Evolutionary conservation across 2,888 invertebrate species (phyloP).

Genomic region (Megalurothrips usitatus): DNA sequence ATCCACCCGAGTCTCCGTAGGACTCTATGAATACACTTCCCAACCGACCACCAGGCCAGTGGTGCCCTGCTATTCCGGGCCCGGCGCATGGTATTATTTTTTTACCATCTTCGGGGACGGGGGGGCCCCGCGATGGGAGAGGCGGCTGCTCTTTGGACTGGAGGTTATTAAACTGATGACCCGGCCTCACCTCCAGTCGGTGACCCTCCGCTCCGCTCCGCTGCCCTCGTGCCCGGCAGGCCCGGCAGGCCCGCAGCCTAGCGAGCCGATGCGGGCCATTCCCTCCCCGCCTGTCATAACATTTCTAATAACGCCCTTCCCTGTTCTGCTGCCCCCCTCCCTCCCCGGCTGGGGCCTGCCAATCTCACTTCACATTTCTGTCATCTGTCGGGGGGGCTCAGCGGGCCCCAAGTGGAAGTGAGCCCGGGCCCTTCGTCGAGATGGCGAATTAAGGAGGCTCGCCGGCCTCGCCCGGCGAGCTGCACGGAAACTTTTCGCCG

Average conservation of each 20-base stretch:
- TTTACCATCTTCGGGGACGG: no score
- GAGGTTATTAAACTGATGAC: no score
- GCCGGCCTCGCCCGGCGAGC: neutral
- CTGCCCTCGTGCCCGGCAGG: neutral
- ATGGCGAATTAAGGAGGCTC: neutral
- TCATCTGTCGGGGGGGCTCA: neutral
- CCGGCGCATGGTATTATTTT: no score
- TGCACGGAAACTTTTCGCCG: neutral
- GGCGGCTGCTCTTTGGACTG: no score
- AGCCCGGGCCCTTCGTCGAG: neutral
- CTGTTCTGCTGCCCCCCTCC: neutral
- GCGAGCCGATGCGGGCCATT: neutral
- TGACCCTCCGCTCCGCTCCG: neutral
- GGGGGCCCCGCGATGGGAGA: no score
- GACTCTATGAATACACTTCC: no score
- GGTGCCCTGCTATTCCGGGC: no score
- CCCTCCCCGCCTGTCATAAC: neutral
- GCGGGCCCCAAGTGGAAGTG: neutral
- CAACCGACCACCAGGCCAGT: no score
- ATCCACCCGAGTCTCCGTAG: no score
- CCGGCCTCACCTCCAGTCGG: no score
- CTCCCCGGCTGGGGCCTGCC: neutral
- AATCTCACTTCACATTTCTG: constrained; percentile 20
- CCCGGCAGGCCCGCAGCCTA: no score
- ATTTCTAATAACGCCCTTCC: constrained; percentile 7